A percentile compares a stretch with the other conserved stretches of the same genome.
Evolutionary conservation across 2,113 vertebrate genomes (phyloP).

Genomic region (Thermophis baileyi): DNA sequence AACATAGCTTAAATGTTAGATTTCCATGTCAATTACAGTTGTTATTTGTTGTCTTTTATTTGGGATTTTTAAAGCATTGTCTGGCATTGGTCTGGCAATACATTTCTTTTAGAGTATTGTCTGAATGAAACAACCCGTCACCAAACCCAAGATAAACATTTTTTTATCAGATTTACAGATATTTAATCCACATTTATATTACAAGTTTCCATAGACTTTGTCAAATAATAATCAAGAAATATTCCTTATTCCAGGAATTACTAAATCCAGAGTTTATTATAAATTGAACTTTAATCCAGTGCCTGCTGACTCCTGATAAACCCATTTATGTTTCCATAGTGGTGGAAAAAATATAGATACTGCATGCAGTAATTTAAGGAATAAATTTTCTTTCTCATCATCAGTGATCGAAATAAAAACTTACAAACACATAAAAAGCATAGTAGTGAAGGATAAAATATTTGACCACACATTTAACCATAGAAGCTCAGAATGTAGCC

Average conservation of each 20-base stretch:
- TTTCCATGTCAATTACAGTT: not conserved
- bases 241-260: not conserved
- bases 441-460: not conserved
- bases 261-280: not conserved
- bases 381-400: not conserved
- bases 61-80: not conserved
- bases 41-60: conserved; percentile 1
- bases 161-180: not conserved
- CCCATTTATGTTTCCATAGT: not conserved
- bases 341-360: not conserved
- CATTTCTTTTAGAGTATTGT: not conserved
- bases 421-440: not conserved
- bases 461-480: not conserved
- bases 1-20: not conserved
- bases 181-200: not conserved
- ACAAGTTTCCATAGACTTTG: not conserved
- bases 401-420: not conserved
- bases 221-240: not conserved
- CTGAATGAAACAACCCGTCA: not conserved
- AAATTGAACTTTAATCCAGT: conserved; percentile 5
- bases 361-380: not conserved
- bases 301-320: not conserved
- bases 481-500: not conserved
- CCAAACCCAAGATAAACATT: not conserved
- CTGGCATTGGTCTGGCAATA: not conserved